Percentiles rank a stretch among this genome's conserved stretches.
These are phyloP conservation scores for Cotesia vestalis DNA, from an alignment of 1,140 invertebrate genomes.

Conservation along the genomic window DNA sequence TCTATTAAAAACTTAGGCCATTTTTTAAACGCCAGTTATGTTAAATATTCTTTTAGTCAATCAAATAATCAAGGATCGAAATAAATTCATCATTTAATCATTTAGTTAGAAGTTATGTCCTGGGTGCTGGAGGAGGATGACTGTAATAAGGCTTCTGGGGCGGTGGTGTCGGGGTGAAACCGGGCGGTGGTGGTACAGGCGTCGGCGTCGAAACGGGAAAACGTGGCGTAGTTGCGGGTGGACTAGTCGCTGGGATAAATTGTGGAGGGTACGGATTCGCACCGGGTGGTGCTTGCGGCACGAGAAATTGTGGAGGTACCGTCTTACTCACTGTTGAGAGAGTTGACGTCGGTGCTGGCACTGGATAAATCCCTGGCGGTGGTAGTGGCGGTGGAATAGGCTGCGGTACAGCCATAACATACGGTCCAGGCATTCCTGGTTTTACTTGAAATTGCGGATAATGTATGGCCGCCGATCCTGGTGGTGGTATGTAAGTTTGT, in stretches of 20 bases:
- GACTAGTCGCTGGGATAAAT: conserved; percentile 45
- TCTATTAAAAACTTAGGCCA: background rate
- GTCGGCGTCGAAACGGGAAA: conserved; percentile 40
- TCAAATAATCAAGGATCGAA: background rate
- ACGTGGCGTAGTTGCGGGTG: conserved; percentile 34
- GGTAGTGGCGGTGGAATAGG: conserved; percentile 39
- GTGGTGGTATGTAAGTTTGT: conserved; percentile 62
- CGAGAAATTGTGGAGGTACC: conserved; percentile 48
- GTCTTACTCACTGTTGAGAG: conserved; percentile 25
- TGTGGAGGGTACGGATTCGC: conserved; percentile 63
- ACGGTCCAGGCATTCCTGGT: conserved; percentile 41
- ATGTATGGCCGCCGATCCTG: conserved; percentile 56
- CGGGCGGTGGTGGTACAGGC: conserved; percentile 4
- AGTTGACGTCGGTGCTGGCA: conserved; percentile 24
- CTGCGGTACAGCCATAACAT: conserved; percentile 44
- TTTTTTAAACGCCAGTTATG: background rate
- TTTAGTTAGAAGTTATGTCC: conserved; percentile 49
- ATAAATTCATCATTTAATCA: conserved; percentile 7
- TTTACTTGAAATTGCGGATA: conserved; percentile 54
- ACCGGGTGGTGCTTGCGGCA: conserved; percentile 61
- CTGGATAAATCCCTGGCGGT: conserved; percentile 20
- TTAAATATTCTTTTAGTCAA: too few species aligned
- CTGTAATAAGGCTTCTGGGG: conserved; percentile 53
- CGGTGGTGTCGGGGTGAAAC: conserved; percentile 33
- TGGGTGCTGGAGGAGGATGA: conserved; percentile 52